Percentiles rank a stretch among this genome's conserved stretches.
Conservation (phyloP, 2,113 vertebrate genomes). For the Neodontobutis hainanensis region DNA sequence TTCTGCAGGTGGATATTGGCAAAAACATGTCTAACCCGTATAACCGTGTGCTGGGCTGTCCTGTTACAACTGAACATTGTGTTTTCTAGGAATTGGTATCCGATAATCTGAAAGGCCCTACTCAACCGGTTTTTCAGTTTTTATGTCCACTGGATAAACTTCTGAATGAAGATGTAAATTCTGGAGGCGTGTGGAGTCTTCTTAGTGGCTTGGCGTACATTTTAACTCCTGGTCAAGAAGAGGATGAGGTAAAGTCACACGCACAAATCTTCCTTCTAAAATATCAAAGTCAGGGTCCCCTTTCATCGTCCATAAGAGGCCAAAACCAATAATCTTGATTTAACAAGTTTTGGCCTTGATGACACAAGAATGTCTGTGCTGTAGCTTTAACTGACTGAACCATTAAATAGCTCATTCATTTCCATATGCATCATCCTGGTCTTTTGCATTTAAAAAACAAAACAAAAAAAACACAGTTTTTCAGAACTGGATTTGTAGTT, state of each 20-base stretch:
- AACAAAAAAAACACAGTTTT: too few relatives aligned
- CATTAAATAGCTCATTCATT: too few relatives aligned
- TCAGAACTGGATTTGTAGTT: too few relatives aligned
- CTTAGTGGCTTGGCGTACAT: conserved; percentile 74
- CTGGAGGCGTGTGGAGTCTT: conserved; percentile 71
- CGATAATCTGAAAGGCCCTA: conserved; percentile 64
- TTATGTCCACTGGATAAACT: conserved; percentile 75
- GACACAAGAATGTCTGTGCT: too few relatives aligned
- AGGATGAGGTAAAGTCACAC: conserved; percentile 73
- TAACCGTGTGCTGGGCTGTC: not conserved
- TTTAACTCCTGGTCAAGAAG: conserved; percentile 71
- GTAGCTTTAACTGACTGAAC: too few relatives aligned
- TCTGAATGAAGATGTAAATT: conserved; percentile 65
- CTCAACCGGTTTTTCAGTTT: conserved; percentile 78
- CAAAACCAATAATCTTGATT: too few relatives aligned
- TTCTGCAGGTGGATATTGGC: conserved; percentile 69
- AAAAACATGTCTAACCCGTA: not conserved
- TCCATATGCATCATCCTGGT: too few relatives aligned
- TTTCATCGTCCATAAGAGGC: too few relatives aligned
- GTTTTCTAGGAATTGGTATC: conserved; percentile 66
- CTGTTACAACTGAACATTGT: not conserved
- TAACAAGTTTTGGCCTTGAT: too few relatives aligned
- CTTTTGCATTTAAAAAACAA: too few relatives aligned
- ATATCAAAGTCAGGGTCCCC: too few relatives aligned
- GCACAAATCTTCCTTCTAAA: not conserved